Conservation (phyloP, 1,140 invertebrate genomes). For the Philopotamus ludificatus region DNA sequence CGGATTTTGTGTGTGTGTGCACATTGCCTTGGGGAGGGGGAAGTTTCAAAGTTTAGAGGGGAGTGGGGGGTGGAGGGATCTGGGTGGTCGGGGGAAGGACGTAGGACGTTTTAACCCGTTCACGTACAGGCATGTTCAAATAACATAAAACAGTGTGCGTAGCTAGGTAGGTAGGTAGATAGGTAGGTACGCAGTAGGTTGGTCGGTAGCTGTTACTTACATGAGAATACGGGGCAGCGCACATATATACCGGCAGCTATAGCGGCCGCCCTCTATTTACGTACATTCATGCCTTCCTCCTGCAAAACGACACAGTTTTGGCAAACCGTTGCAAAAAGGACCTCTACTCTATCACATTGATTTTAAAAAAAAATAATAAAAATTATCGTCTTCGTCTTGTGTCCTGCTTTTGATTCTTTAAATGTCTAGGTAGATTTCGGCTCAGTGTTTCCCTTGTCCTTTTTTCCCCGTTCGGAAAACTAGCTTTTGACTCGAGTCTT, state of each 20-base stretch:
- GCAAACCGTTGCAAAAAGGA: background rate
- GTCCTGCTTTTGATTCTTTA: too few species aligned
- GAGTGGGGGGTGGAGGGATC: background rate
- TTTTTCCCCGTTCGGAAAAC: too few species aligned
- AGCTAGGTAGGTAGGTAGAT: slow-evolving; percentile 23
- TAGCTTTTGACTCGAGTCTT: too few species aligned
- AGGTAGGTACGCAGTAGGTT: background rate
- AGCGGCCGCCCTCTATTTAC: slow-evolving; percentile 29
- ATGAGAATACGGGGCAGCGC: slow-evolving; percentile 24
- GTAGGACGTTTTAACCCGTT: slow-evolving; percentile 30
- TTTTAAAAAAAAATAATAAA: background rate
- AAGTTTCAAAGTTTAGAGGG: background rate
- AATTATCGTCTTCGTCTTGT: background rate
- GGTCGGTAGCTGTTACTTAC: slow-evolving; percentile 33
- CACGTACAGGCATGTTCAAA: slow-evolving; percentile 39
- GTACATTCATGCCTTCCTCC: slow-evolving; percentile 33
- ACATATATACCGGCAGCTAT: slow-evolving; percentile 19
- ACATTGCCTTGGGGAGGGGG: background rate
- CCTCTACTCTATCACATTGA: background rate
- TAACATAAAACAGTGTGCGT: slow-evolving; percentile 37
- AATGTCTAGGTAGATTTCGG: too few species aligned
- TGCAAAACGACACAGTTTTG: slow-evolving; percentile 20
- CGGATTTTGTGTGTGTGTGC: slow-evolving; percentile 13
- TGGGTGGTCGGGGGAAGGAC: background rate
- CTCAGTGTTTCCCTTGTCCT: too few species aligned